phyloP scores from a whole-genome alignment of 2,888 invertebrate species.

The Uloborus plumipes region DNA sequence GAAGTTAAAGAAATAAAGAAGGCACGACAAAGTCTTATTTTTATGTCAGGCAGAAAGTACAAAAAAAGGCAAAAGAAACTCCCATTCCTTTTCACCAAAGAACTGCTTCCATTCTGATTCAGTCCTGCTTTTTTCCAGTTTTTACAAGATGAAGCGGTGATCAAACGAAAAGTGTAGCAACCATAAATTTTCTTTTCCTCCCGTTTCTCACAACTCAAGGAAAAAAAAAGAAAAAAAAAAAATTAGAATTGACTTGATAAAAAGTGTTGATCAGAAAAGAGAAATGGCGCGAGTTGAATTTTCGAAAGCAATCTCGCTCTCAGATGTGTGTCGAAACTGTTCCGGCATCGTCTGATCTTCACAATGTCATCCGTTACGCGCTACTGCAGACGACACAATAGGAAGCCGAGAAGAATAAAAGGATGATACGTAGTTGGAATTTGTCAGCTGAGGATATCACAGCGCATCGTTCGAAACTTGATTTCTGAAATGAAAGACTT shows the following conservation, averaged over 20 bases:
- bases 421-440: constrained; percentile 34
- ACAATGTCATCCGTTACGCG: constrained; percentile 1
- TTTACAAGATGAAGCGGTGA: constrained; percentile 38
- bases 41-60: no score
- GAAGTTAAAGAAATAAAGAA: background rate
- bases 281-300: constrained; percentile 20
- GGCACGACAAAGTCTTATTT: no score
- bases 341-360: background rate
- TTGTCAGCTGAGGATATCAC: constrained; percentile 22
- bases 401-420: constrained; percentile 41
- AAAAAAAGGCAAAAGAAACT: no score
- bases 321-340: background rate
- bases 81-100: no score
- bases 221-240: background rate
- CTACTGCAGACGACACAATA: constrained; percentile 43
- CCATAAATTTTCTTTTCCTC: constrained; percentile 24
- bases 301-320: constrained; percentile 4
- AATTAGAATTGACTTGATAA: background rate
- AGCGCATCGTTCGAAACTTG: no score
- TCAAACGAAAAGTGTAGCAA: constrained; percentile 22
- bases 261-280: constrained; percentile 5
- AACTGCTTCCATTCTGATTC: background rate
- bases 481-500: no score
- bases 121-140: constrained; percentile 8
- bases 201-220: no score